A percentile compares a stretch with the other conserved stretches of the same genome.
Evolutionary conservation across 2,113 vertebrate genomes (phyloP).

Genomic region (Siniperca knerii): DNA sequence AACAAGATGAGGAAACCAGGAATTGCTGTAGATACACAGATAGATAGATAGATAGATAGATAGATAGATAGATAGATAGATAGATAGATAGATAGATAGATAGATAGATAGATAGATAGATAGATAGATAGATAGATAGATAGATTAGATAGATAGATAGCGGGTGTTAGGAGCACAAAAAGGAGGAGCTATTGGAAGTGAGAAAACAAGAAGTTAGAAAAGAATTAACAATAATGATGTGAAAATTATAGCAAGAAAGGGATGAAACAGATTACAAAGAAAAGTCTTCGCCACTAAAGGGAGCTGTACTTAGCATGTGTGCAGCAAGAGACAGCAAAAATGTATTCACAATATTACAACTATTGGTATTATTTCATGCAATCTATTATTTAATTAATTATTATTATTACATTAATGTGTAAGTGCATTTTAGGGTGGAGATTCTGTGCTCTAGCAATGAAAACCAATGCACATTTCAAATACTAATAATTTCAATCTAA

Average conservation of each 20-base stretch:
- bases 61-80: no score
- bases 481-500: slow-evolving; percentile 6
- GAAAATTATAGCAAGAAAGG: slow-evolving; percentile 1
- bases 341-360: neutral
- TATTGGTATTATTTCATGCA: neutral
- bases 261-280: neutral
- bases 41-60: no score
- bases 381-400: neutral
- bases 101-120: no score
- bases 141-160: no score
- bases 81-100: no score
- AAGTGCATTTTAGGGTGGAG: neutral
- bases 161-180: neutral
- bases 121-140: no score
- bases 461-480: slow-evolving; percentile 9
- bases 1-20: neutral
- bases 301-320: neutral
- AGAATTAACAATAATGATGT: neutral
- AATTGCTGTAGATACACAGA: neutral
- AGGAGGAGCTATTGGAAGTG: neutral
- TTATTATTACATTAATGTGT: neutral
- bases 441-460: neutral
- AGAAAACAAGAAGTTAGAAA: slow-evolving; percentile 18
- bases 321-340: neutral
- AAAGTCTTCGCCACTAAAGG: neutral